Evolutionary conservation across 1,140 invertebrate genomes (phyloP).

Genomic region (Drosophila pruinosa): DNA sequence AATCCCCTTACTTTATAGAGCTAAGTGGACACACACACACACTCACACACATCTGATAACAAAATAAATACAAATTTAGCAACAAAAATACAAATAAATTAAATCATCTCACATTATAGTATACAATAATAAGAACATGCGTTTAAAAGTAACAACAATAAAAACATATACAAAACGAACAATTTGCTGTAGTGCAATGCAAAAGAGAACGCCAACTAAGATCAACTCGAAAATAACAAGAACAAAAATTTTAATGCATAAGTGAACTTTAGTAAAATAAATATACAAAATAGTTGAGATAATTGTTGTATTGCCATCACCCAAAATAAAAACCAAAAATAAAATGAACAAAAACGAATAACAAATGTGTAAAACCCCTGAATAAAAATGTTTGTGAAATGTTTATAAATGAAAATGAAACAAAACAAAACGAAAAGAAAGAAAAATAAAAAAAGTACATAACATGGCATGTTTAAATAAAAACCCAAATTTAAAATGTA

Average conservation of each 20-base stretch:
- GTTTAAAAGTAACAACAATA: conserved; percentile 34
- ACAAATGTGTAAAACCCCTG: conserved; percentile 67
- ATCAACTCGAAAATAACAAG: conserved; percentile 29
- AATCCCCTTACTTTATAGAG: conserved; percentile 78
- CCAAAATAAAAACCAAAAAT: conserved; percentile 42
- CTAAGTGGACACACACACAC: conserved; percentile 54
- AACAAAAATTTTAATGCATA: conserved; percentile 38
- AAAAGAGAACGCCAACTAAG: conserved; percentile 49
- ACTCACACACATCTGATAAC: background rate
- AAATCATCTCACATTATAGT: conserved; percentile 6
- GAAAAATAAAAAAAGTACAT: conserved; percentile 21
- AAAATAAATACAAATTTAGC: conserved; percentile 8
- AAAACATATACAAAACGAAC: conserved; percentile 9
- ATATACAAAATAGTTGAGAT: conserved; percentile 80
- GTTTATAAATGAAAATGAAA: conserved; percentile 73
- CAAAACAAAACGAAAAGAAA: conserved; percentile 39
- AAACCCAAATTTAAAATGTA: conserved; percentile 43
- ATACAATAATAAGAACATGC: conserved; percentile 40
- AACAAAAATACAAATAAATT: conserved; percentile 20
- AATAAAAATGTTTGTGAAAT: conserved; percentile 78
- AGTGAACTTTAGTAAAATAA: conserved; percentile 64
- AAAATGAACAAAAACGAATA: conserved; percentile 43
- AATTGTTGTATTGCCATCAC: conserved; percentile 73
- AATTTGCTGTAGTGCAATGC: conserved; percentile 51
- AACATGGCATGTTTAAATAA: conserved; percentile 52